A percentile compares a stretch with the other conserved stretches of the same genome.
Evolutionary conservation across 1,140 invertebrate genomes (phyloP).

Genomic region (Pseudachorutes palmiensis): DNA sequence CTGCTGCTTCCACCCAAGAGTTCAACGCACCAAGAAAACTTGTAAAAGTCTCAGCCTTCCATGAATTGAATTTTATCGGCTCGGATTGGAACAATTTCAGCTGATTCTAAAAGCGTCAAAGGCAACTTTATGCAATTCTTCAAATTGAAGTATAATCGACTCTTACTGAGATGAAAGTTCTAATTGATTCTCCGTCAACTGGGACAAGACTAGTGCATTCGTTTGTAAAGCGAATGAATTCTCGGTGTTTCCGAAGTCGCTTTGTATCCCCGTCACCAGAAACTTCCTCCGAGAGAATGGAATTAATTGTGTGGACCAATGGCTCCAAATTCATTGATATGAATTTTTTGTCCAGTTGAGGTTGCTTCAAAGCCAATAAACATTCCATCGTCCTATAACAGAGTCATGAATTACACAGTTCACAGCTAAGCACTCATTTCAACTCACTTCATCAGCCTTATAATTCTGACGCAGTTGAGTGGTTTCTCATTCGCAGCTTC

Average conservation of each 20-base stretch:
- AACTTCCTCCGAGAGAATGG: not conserved
- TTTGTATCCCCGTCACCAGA: not conserved
- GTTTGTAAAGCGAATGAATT: constrained; percentile 3
- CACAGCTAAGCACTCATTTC: not conserved
- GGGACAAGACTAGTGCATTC: not conserved
- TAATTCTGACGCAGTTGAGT: not conserved
- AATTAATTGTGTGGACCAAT: not conserved
- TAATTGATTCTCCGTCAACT: not conserved
- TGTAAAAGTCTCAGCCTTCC: not conserved
- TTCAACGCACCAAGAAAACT: not conserved
- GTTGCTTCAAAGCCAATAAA: not conserved
- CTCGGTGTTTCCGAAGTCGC: not conserved
- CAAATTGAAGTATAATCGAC: not conserved
- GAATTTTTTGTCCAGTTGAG: not conserved
- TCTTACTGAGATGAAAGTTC: not conserved
- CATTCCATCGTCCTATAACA: not conserved
- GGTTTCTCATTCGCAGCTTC: constrained; percentile 4
- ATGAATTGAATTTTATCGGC: not conserved
- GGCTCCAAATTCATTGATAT: not conserved
- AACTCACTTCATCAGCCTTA: not conserved
- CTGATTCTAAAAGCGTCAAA: not conserved
- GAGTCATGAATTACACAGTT: not conserved
- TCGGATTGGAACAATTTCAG: not conserved
- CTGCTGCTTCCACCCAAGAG: constrained; percentile 7
- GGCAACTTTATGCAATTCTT: too few species aligned